Percentiles rank a stretch among this genome's conserved stretches.
These are phyloP conservation scores for Galeopterus variegatus DNA, from an alignment of 2,113 vertebrate species.

Conservation along the genomic window DNA sequence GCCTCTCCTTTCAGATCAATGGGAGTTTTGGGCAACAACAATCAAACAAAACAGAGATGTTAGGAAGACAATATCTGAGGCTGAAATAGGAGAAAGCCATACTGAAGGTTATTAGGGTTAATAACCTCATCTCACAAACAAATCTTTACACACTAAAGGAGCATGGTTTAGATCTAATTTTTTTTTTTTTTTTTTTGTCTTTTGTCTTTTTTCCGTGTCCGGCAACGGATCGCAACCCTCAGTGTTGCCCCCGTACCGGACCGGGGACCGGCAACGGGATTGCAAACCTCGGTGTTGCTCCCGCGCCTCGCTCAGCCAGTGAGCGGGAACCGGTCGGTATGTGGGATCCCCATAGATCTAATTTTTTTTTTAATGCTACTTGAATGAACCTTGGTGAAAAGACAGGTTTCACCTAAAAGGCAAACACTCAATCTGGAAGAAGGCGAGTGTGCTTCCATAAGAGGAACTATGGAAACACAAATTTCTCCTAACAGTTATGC, in stretches of 20 bases:
- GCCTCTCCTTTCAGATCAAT: background rate
- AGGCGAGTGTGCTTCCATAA: background rate
- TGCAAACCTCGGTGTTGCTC: no score
- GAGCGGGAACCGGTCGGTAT: no score
- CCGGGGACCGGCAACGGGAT: no score
- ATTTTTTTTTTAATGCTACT: constrained; percentile 39
- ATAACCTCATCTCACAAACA: background rate
- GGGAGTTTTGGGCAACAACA: constrained; percentile 16
- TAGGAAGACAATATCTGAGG: background rate
- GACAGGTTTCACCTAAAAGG: background rate
- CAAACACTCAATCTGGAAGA: background rate
- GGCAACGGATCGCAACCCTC: no score
- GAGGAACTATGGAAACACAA: background rate
- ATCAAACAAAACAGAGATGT: background rate
- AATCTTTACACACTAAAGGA: constrained; percentile 33
- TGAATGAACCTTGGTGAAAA: background rate
- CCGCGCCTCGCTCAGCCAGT: no score
- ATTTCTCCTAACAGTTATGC: background rate
- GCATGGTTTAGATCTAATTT: constrained; percentile 13
- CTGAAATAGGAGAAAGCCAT: constrained; percentile 10
- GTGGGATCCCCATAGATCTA: no score
- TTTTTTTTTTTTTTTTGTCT: no score
- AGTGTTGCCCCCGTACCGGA: no score
- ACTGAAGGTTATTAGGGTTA: background rate
- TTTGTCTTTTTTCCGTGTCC: no score